Conservation (phyloP, 2,113 vertebrate genomes). For the Xenopus borealis region DNA sequence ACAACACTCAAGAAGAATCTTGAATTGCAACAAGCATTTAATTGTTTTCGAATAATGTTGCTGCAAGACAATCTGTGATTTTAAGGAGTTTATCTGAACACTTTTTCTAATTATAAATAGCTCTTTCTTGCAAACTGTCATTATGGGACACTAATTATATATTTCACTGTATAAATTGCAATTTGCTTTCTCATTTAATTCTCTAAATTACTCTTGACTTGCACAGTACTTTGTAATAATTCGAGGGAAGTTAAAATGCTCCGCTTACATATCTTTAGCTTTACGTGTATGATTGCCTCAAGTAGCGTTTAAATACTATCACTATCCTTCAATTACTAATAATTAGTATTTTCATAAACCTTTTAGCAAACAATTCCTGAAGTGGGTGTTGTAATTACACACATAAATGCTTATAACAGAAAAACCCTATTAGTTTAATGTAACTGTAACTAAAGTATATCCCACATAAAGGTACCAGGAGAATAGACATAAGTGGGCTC, state of each 20-base stretch:
- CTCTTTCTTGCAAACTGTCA: background rate
- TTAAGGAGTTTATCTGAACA: no score
- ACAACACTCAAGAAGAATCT: no score
- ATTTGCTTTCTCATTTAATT: slow-evolving; percentile 4
- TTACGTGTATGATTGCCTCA: slow-evolving; percentile 27
- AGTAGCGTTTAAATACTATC: slow-evolving; percentile 66
- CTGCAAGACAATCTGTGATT: no score
- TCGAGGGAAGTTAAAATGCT: background rate
- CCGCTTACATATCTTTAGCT: background rate
- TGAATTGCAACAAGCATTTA: no score
- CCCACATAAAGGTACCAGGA: slow-evolving; percentile 39
- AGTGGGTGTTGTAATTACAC: slow-evolving; percentile 68
- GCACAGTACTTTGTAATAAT: slow-evolving; percentile 4
- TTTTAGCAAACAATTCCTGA: slow-evolving; percentile 72
- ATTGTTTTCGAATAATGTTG: no score
- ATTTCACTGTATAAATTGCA: slow-evolving; percentile 3
- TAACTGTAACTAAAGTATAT: slow-evolving; percentile 48
- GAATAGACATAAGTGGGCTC: no score
- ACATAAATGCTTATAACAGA: slow-evolving; percentile 64
- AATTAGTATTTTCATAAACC: slow-evolving; percentile 80
- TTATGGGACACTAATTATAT: background rate
- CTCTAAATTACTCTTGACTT: background rate
- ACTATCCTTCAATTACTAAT: slow-evolving; percentile 77
- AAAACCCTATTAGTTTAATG: slow-evolving; percentile 51
- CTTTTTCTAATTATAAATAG: no score